Conservation (phyloP, 2,797 vertebrate genomes). For the Tachyglossus aculeatus region DNA sequence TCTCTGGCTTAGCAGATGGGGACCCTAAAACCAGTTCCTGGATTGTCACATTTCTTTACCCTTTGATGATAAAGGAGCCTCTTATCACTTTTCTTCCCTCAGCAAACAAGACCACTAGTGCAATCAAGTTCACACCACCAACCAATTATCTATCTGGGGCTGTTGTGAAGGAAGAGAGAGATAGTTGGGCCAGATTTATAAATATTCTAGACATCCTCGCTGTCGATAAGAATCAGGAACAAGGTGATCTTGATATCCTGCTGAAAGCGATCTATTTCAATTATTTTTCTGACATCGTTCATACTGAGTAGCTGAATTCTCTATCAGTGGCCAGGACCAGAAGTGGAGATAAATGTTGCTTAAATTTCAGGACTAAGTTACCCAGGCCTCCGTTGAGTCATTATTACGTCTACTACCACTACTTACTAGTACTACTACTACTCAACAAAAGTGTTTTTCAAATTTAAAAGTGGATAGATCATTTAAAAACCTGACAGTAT, state of each 20-base stretch:
- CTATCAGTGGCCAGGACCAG: constrained; percentile 8
- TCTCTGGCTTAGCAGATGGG: constrained; percentile 85
- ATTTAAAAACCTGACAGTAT: neutral
- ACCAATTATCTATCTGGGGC: constrained; percentile 59
- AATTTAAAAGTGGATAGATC: constrained; percentile 25
- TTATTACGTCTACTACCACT: too few relatives aligned
- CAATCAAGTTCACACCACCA: constrained; percentile 71
- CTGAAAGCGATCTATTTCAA: constrained; percentile 23
- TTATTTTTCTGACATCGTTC: constrained; percentile 24
- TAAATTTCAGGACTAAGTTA: neutral
- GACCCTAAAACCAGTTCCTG: constrained; percentile 81
- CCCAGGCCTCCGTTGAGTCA: constrained; percentile 21
- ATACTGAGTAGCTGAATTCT: neutral
- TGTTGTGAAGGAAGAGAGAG: constrained; percentile 59
- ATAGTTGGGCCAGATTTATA: constrained; percentile 44
- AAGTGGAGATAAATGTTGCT: constrained; percentile 8
- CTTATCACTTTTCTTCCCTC: constrained; percentile 67
- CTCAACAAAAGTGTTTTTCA: constrained; percentile 20
- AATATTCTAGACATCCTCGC: constrained; percentile 50
- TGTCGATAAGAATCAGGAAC: constrained; percentile 20
- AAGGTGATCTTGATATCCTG: constrained; percentile 14
- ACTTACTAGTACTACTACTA: too few relatives aligned
- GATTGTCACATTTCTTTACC: constrained; percentile 83
- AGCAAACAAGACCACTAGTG: constrained; percentile 71
- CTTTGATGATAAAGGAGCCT: constrained; percentile 78